Evolutionary conservation across 2,888 invertebrate species (phyloP).

Genomic region (Taphrorychus bicolor): DNA sequence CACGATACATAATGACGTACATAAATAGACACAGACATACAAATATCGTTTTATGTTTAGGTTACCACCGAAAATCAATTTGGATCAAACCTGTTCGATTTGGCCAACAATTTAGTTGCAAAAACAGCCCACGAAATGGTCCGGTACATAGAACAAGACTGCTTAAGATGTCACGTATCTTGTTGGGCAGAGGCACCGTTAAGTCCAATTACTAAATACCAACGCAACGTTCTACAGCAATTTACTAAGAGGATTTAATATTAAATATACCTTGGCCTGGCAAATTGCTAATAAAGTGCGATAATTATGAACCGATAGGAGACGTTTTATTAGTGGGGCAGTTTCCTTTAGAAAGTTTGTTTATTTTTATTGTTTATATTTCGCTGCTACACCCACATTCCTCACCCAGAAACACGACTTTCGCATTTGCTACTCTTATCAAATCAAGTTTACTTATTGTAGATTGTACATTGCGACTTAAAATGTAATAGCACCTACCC

Average conservation of each 20-base stretch:
- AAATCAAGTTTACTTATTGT: no score
- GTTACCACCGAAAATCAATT: no score
- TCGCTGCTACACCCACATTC: slow-evolving; percentile 1
- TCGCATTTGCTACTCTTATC: not conserved
- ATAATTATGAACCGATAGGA: slow-evolving; percentile 6
- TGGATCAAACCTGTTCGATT: no score
- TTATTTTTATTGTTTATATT: slow-evolving; percentile 4
- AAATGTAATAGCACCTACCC: slow-evolving; percentile 50
- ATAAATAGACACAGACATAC: no score
- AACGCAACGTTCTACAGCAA: not conserved
- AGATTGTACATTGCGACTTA: no score
- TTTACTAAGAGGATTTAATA: not conserved
- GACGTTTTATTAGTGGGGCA: slow-evolving; percentile 8
- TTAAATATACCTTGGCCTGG: not conserved
- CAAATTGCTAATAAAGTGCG: not conserved
- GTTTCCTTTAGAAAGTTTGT: slow-evolving; percentile 14
- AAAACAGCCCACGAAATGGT: not conserved
- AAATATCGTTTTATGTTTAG: no score
- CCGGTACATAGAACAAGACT: not conserved
- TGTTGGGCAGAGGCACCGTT: not conserved
- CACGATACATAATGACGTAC: no score
- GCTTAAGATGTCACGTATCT: not conserved
- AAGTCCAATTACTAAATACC: not conserved
- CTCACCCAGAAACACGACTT: not conserved
- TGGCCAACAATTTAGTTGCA: no score